Conservation (phyloP, 2,797 vertebrate species). For the Danionella dracula region DNA sequence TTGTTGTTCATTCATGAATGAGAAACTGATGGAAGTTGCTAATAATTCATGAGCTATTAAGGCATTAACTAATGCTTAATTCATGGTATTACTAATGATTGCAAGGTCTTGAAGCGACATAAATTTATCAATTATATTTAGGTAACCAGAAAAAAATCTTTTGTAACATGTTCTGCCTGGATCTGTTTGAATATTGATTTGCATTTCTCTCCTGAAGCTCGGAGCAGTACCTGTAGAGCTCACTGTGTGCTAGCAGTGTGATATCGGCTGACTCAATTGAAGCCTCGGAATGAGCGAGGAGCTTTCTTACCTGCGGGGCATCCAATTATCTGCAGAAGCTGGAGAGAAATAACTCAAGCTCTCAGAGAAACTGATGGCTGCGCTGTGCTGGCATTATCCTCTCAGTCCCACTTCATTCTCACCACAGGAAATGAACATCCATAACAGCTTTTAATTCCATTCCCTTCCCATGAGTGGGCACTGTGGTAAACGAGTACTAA, state of each 20-base stretch:
- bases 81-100: too few species aligned
- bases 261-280: neutral
- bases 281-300: slow-evolving; percentile 9
- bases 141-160: too few species aligned
- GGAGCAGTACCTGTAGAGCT: neutral
- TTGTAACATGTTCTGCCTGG: neutral
- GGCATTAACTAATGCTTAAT: too few species aligned
- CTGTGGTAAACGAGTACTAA: slow-evolving; percentile 21
- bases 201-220: neutral
- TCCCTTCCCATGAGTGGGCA: slow-evolving; percentile 4
- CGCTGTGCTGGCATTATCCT: neutral
- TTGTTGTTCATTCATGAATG: too few species aligned
- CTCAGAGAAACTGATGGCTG: neutral
- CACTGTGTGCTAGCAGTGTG: neutral
- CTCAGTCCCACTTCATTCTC: neutral
- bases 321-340: slow-evolving; percentile 19
- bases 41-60: too few species aligned
- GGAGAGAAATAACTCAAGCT: slow-evolving; percentile 19
- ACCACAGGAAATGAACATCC: slow-evolving; percentile 10
- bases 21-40: too few species aligned
- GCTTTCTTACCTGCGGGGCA: slow-evolving; percentile 23
- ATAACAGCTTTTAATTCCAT: slow-evolving; percentile 13
- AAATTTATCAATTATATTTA: too few species aligned
- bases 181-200: neutral
- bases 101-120: too few species aligned